These are phyloP conservation scores for Onychomys leucogaster DNA, from an alignment of 2,797 vertebrate species.

Conservation along the genomic window DNA sequence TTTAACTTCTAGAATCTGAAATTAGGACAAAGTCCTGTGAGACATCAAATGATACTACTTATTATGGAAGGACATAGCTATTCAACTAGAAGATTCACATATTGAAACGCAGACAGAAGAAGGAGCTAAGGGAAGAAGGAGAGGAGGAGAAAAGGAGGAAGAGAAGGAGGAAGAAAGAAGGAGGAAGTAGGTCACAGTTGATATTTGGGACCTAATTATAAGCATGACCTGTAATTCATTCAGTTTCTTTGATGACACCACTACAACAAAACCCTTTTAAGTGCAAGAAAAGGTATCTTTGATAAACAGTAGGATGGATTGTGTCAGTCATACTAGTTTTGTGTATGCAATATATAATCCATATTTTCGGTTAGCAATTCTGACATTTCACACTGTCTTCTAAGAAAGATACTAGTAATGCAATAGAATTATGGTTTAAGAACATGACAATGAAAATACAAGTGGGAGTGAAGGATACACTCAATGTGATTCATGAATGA, in stretches of 20 bases:
- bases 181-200: neutral
- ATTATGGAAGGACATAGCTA: neutral
- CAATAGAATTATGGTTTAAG: neutral
- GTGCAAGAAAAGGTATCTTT: neutral
- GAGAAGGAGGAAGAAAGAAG: neutral
- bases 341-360: neutral
- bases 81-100: neutral
- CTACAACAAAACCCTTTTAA: neutral
- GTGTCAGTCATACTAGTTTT: neutral
- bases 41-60: neutral
- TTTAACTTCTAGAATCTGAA: neutral
- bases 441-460: neutral
- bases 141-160: fast-evolving
- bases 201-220: neutral
- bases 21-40: neutral
- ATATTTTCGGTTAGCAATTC: neutral
- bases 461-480: neutral
- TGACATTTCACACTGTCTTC: neutral
- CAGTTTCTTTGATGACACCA: neutral
- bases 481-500: neutral
- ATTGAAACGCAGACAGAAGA: neutral
- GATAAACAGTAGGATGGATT: neutral
- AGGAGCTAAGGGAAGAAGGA: neutral
- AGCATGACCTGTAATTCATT: neutral
- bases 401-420: neutral